Conservation (phyloP, 2,113 vertebrate species). For the Gasterosteus nipponicus region DNA sequence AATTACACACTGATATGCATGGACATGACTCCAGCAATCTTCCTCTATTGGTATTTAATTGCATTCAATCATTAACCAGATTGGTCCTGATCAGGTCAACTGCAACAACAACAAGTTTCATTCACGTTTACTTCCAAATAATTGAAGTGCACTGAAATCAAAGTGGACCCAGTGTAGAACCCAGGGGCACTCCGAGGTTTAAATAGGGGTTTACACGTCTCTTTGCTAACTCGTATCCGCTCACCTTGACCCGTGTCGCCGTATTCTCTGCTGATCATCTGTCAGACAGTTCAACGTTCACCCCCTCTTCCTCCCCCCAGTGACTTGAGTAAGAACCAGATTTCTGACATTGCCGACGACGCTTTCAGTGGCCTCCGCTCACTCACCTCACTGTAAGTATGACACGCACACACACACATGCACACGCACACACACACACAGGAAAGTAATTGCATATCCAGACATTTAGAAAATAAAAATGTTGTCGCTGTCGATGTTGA, state of each 20-base stretch:
- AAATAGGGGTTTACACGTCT: not conserved
- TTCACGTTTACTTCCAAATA: not conserved
- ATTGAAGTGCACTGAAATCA: not conserved
- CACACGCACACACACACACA: slow-evolving; percentile 33
- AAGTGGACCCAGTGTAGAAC: not conserved
- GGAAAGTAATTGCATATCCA: slow-evolving; percentile 47
- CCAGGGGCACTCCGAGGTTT: slow-evolving; percentile 3
- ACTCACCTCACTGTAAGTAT: slow-evolving; percentile 97
- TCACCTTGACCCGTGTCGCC: slow-evolving; percentile 68
- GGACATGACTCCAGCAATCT: not conserved
- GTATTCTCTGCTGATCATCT: slow-evolving; percentile 60
- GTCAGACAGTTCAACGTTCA: slow-evolving; percentile 64
- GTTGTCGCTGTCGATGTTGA: slow-evolving; percentile 47
- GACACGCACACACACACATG: slow-evolving; percentile 21
- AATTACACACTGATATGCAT: not conserved
- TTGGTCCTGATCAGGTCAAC: not conserved
- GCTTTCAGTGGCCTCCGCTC: slow-evolving; percentile 96
- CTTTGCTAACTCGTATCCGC: slow-evolving; percentile 23
- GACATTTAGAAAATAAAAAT: slow-evolving; percentile 68
- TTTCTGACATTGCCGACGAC: slow-evolving; percentile 94
- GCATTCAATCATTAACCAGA: not conserved
- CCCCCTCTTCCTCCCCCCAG: slow-evolving; percentile 77
- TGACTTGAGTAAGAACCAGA: slow-evolving; percentile 99
- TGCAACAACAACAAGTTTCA: not conserved
- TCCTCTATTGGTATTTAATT: not conserved